Percentiles rank a stretch among this genome's conserved stretches.
phyloP scores from a whole-genome alignment of 2,888 invertebrate genomes.

The Polylopha cassiicola region DNA sequence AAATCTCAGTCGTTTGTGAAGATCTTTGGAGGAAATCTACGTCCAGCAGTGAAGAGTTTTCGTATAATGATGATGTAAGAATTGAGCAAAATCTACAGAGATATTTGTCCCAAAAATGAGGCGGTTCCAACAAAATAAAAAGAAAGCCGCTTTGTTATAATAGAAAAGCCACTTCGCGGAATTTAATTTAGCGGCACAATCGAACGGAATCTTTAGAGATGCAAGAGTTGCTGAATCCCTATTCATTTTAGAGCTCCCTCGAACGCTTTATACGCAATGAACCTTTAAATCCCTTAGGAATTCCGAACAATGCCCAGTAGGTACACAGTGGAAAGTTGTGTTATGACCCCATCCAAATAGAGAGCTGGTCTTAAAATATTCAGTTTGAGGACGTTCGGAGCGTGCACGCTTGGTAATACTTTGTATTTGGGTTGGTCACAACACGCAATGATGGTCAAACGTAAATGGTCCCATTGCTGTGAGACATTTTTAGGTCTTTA shows the following conservation, averaged over 20 bases:
- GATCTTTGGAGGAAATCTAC: no score
- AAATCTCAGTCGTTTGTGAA: no score
- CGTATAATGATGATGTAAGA: no score
- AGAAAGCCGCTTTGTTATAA: no score
- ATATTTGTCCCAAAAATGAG: no score
- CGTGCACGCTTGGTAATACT: conserved; percentile 60
- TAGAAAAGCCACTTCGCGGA: conserved; percentile 12
- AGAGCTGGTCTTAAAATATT: conserved; percentile 57
- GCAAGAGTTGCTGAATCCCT: conserved; percentile 23
- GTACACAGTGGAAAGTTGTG: conserved; percentile 29
- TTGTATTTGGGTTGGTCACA: conserved; percentile 53
- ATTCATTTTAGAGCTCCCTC: conserved; percentile 29
- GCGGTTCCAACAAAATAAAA: no score
- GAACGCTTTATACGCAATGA: conserved; percentile 46
- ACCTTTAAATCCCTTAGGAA: conserved; percentile 42
- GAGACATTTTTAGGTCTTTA: conserved; percentile 19
- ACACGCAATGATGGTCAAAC: conserved; percentile 59
- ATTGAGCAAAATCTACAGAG: no score
- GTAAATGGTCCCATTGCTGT: conserved; percentile 26
- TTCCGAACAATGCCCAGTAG: conserved; percentile 36
- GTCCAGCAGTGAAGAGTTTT: no score
- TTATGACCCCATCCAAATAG: conserved; percentile 39
- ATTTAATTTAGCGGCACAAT: conserved; percentile 19
- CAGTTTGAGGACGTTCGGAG: conserved; percentile 45
- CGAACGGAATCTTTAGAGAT: conserved; percentile 11